Base-by-base conservation (phyloP, 2,888 invertebrate genomes). In the Stenodera caucasica region DNA sequence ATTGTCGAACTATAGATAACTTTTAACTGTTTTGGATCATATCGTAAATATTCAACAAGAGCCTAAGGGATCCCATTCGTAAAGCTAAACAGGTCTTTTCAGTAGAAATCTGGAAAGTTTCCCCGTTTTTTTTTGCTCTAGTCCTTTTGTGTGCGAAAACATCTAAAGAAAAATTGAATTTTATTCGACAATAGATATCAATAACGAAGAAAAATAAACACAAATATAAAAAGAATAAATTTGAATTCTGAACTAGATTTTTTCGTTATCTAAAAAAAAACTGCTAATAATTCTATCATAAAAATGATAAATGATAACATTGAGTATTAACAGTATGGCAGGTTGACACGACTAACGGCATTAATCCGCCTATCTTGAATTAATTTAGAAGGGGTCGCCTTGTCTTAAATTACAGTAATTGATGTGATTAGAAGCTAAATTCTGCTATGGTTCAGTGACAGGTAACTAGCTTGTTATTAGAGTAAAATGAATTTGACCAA, bases 361-460 rank as follows among this genome's bases (percentile, higher is more conserved):
- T 53, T 53, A 53, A 53, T 53, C 53, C 35, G 35, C 53, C 53
- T 33, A 53, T 53, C 18, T 33, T 21, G 35, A 33, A 53, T 53
- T 53, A 53, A 53, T 53, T 53, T 53, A 12, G n/a, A 35, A 32
- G n/a, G 30, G 21, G 18, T 40, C 21, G 6, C 32, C 53, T 32
- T 29, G 18, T 53, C 35, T 32, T 14, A 29, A 53, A 53, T 53
- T 53, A 33, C 30, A 11, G 32, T 53, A 53, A 53, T 53, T 53
- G 33, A 53, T 53, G 53, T 53, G 32, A 53, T 53, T 53, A 53
- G 33, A 53, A 33, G 33, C 53, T 33, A 53, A 53, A 53, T 7
- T 52, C 23, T 6, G 35, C 18, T 33, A 53, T 33, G 53, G 53
- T 32, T 29, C 35, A 15, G 32, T 15, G 53, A 53, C 53, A 53